Conservation (phyloP, 2,888 invertebrate genomes). For the Drosophila siamana region DNA sequence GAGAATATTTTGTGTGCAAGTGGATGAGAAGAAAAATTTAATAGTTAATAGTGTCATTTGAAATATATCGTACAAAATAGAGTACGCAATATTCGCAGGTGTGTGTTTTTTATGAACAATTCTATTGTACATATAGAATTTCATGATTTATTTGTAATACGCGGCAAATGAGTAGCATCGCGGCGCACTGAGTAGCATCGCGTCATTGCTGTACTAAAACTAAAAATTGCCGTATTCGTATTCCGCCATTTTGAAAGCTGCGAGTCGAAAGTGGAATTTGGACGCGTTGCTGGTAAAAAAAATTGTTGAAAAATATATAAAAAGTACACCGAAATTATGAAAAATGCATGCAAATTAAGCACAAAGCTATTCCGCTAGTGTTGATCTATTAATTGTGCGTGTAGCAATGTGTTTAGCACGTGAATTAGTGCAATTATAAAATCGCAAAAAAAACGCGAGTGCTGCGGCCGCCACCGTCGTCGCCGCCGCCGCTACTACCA, state of each 20-base stretch:
- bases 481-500: constrained; percentile 53
- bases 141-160: constrained; percentile 37
- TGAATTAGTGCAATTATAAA: constrained; percentile 70
- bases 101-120: constrained; percentile 34
- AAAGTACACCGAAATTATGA: constrained; percentile 58
- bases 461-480: constrained; percentile 61
- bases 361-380: constrained; percentile 47
- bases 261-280: constrained; percentile 84
- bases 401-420: constrained; percentile 69
- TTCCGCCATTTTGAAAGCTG: constrained; percentile 86
- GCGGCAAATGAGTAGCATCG: constrained; percentile 71
- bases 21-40: constrained; percentile 60
- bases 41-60: constrained; percentile 55
- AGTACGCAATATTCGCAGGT: constrained; percentile 49
- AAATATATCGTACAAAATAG: constrained; percentile 44
- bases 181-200: constrained; percentile 76
- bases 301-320: constrained; percentile 73
- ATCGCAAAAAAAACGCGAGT: constrained; percentile 69
- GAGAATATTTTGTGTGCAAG: constrained; percentile 72
- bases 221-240: constrained; percentile 84
- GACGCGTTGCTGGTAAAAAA: constrained; percentile 85
- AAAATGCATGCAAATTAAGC: constrained; percentile 59
- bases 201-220: constrained; percentile 86
- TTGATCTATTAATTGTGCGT: constrained; percentile 57
- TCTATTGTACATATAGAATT: constrained; percentile 32